phyloP scores from a whole-genome alignment of 2,797 vertebrate genomes.

The Loriculus beryllinus region DNA sequence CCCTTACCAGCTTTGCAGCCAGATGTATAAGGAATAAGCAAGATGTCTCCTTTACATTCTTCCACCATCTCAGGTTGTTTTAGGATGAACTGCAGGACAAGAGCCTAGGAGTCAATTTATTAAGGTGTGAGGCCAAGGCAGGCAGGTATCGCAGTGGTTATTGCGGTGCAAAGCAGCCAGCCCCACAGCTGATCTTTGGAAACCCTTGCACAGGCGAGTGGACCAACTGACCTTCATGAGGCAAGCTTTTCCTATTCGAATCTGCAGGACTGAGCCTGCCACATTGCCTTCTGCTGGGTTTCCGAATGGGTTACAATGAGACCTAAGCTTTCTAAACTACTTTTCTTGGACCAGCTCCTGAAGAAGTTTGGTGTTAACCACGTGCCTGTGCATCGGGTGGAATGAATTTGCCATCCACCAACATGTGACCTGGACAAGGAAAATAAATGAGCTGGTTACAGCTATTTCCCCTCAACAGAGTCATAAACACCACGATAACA shows the following conservation, averaged over 20 bases:
- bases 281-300: neutral
- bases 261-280: neutral
- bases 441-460: neutral
- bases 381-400: accelerated
- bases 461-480: neutral
- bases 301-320: neutral
- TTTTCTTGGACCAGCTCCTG: neutral
- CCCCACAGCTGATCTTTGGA: neutral
- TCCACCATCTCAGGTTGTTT: neutral
- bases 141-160: neutral
- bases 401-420: neutral
- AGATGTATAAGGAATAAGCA: neutral
- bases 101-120: neutral
- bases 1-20: neutral
- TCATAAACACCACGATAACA: neutral
- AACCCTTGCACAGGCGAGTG: accelerated
- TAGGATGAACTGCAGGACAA: neutral
- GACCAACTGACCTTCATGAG: neutral
- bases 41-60: neutral
- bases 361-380: neutral
- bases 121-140: neutral
- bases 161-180: neutral
- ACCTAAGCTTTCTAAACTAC: neutral
- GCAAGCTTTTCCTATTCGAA: neutral
- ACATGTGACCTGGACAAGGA: neutral